A percentile compares a stretch with the other conserved stretches of the same genome.
These are phyloP conservation scores for Phataginus tricuspis DNA, from an alignment of 2,797 vertebrate genomes.

Conservation along the genomic window DNA sequence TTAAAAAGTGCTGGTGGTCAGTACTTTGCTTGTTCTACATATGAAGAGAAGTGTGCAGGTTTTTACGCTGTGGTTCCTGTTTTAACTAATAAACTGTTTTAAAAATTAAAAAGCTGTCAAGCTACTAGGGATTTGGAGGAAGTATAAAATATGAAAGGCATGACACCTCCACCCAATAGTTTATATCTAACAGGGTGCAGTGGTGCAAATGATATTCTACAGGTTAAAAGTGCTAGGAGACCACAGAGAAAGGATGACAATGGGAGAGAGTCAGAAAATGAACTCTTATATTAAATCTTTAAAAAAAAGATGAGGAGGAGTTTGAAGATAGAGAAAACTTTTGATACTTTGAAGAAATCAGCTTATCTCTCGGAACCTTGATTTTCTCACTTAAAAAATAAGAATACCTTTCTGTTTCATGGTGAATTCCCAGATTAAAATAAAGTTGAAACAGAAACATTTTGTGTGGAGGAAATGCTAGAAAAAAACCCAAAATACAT, in stretches of 20 bases:
- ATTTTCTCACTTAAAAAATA: neutral
- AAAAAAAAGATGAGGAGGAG: neutral
- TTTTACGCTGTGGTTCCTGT: neutral
- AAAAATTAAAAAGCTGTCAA: neutral
- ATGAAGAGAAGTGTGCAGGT: neutral
- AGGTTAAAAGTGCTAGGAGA: neutral
- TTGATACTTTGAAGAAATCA: neutral
- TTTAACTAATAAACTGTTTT: neutral
- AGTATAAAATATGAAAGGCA: neutral
- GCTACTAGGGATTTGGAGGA: neutral
- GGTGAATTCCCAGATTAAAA: neutral
- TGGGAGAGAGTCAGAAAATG: neutral
- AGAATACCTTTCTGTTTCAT: neutral
- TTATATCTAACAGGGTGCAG: neutral
- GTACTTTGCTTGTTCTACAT: constrained; percentile 5
- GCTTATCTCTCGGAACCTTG: neutral
- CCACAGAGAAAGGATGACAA: neutral
- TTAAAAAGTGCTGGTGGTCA: constrained; percentile 12
- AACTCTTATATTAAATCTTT: neutral
- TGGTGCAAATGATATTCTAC: neutral
- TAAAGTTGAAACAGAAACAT: neutral
- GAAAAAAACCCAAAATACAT: neutral
- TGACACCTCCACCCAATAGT: neutral
- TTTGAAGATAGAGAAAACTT: neutral
- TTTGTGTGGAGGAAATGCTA: neutral